These are phyloP conservation scores for Aviceda subcristata DNA, from an alignment of 2,113 vertebrate species.

Conservation along the genomic window DNA sequence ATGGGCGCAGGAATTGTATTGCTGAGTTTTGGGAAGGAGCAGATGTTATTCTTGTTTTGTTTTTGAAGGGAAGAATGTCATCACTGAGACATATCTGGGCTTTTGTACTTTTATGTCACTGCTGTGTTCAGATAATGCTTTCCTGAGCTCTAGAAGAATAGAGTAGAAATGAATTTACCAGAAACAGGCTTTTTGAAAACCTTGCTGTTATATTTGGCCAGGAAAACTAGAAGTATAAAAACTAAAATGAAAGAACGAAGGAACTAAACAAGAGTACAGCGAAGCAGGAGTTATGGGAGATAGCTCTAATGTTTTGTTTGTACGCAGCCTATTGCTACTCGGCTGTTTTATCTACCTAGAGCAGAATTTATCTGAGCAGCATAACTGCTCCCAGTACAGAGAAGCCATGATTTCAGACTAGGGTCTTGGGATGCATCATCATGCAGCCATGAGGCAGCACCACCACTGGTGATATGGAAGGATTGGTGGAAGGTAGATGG, in stretches of 20 bases:
- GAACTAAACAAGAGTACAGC: background rate
- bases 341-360: background rate
- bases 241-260: background rate
- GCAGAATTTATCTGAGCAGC: background rate
- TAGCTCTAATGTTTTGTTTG: background rate
- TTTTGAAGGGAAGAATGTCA: background rate
- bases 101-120: background rate
- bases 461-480: fast-evolving
- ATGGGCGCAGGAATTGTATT: background rate
- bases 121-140: background rate
- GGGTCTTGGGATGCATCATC: background rate
- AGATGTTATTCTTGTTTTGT: background rate
- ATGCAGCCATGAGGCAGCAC: background rate
- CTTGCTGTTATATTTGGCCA: background rate
- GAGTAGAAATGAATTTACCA: background rate
- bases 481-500: background rate
- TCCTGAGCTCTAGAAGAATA: background rate
- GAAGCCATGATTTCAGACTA: background rate
- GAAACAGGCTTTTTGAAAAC: background rate
- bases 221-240: background rate
- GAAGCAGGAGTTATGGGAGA: background rate
- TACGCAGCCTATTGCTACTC: background rate
- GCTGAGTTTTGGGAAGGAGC: background rate
- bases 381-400: no score
- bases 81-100: background rate